Percentiles rank a stretch among this genome's conserved stretches.
phyloP scores from a whole-genome alignment of 2,888 invertebrate genomes.

The Blomia tropicalis region DNA sequence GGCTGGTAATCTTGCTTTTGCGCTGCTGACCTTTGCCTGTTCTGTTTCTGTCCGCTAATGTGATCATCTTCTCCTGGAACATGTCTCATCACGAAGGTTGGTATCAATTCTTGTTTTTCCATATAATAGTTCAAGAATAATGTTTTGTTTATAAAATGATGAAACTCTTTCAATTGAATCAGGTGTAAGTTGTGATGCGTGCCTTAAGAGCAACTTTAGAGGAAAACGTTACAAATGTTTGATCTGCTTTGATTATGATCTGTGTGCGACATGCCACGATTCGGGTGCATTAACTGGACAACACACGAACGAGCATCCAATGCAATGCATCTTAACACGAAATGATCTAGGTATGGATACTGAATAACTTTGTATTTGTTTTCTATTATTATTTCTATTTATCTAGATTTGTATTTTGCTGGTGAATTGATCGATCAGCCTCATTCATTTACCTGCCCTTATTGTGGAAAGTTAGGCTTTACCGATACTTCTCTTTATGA shows the following conservation, averaged over 20 bases:
- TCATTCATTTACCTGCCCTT: constrained; percentile 92
- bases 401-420: constrained; percentile 77
- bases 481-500: constrained; percentile 70
- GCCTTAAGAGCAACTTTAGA: constrained; percentile 90
- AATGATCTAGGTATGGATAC: constrained; percentile 67
- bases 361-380: constrained; percentile 34
- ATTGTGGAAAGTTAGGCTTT: constrained; percentile 89
- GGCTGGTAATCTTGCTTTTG: too few relatives aligned
- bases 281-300: constrained; percentile 69
- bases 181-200: constrained; percentile 99
- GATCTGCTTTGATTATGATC: constrained; percentile 96
- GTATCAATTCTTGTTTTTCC: constrained; percentile 29
- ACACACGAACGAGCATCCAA: constrained; percentile 89
- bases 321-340: constrained; percentile 95
- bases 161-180: constrained; percentile 27
- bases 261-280: constrained; percentile 90
- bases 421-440: constrained; percentile 83
- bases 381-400: constrained; percentile 31
- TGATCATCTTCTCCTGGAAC: constrained; percentile 32
- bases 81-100: constrained; percentile 76
- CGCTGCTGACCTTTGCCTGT: neutral
- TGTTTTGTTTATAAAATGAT: neutral
- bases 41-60: neutral
- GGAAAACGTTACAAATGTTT: constrained; percentile 97
- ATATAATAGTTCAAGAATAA: too few relatives aligned